These are phyloP conservation scores for Cyrtodaria siliqua DNA, from an alignment of 2,888 invertebrate genomes.

Conservation along the genomic window DNA sequence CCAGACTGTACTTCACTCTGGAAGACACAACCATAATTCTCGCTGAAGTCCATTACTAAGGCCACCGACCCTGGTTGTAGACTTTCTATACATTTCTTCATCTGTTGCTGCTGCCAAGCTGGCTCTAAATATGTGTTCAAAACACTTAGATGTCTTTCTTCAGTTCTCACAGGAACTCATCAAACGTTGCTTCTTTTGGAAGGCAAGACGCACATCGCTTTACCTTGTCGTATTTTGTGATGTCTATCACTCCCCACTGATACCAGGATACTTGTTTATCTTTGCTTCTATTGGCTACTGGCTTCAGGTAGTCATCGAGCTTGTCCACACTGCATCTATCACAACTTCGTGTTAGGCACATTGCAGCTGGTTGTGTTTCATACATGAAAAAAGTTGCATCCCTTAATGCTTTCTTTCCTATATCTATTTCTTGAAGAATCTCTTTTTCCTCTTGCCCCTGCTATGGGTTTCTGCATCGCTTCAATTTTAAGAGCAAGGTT, in stretches of 20 bases:
- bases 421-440: neutral
- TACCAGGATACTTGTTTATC: constrained; percentile 8
- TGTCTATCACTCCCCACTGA: constrained; percentile 10
- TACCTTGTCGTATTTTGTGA: constrained; percentile 27
- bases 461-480: constrained; percentile 21
- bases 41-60: constrained; percentile 48
- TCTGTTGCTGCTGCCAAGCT: constrained; percentile 37
- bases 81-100: constrained; percentile 24
- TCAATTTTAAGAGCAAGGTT: constrained; percentile 44
- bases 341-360: constrained; percentile 42
- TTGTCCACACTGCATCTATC: constrained; percentile 18
- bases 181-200: constrained; percentile 33
- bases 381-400: constrained; percentile 28
- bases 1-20: constrained; percentile 49
- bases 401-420: constrained; percentile 17
- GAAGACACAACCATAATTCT: constrained; percentile 53
- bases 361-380: constrained; percentile 10
- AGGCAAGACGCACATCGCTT: constrained; percentile 47
- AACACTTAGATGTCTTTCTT: constrained; percentile 25
- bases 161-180: constrained; percentile 16
- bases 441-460: constrained; percentile 16
- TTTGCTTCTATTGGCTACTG: constrained; percentile 4
- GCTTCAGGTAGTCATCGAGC: neutral
- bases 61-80: constrained; percentile 20
- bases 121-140: constrained; percentile 42